Evolutionary conservation across 2,113 vertebrate genomes (phyloP).

Genomic region (Rhombomys opimus): DNA sequence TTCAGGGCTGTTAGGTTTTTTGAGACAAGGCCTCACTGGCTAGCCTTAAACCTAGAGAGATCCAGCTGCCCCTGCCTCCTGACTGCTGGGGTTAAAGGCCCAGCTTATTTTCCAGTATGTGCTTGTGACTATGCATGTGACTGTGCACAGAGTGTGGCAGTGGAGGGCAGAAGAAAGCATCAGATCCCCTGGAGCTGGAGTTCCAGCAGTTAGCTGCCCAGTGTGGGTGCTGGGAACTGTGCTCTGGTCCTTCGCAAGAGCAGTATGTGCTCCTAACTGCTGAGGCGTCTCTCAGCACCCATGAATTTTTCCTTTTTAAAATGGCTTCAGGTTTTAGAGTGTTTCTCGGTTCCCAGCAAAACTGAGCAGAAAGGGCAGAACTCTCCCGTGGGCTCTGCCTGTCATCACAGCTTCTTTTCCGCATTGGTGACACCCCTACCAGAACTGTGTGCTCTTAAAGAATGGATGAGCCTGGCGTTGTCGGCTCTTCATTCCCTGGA

Average conservation of each 20-base stretch:
- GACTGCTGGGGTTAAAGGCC: not conserved
- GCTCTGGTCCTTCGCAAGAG: not conserved
- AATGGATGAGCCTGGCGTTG: not conserved
- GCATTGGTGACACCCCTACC: fast-evolving
- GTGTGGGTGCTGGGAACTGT: not conserved
- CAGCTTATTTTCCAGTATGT: not conserved
- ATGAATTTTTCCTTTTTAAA: not conserved
- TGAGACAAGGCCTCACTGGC: not conserved
- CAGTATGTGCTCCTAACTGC: not conserved
- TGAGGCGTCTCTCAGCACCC: not conserved
- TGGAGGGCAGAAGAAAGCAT: not conserved
- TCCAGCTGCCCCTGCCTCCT: not conserved
- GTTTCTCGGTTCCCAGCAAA: not conserved
- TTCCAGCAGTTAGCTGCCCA: not conserved
- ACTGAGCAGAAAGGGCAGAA: not conserved
- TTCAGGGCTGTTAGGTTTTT: not conserved
- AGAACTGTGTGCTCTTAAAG: not conserved
- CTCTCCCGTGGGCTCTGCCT: not conserved
- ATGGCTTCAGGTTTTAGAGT: not conserved
- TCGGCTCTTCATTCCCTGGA: not conserved
- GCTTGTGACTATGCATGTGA: not conserved
- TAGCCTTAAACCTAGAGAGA: not conserved
- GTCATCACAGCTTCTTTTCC: fast-evolving
- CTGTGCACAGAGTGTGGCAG: not conserved
- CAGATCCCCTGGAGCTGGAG: not conserved